phyloP scores from a whole-genome alignment of 2,797 vertebrate species.

The Trichosurus vulpecula region DNA sequence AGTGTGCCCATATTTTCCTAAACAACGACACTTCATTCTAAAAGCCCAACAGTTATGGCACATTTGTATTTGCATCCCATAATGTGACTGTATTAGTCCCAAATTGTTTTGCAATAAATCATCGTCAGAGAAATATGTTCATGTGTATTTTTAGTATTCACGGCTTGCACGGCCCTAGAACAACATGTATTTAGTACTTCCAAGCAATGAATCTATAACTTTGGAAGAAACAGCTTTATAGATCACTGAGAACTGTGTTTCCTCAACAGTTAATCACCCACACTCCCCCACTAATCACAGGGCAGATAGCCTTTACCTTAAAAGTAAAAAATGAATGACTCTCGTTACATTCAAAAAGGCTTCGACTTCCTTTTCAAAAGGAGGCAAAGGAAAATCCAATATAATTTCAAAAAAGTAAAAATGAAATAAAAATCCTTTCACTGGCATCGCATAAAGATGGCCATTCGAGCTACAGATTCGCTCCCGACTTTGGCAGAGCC shows the following conservation, averaged over 20 bases:
- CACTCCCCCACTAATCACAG: conserved; percentile 77
- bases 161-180: conserved; percentile 80
- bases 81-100: conserved; percentile 85
- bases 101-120: conserved; percentile 86
- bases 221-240: conserved; percentile 83
- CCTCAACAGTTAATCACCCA: conserved; percentile 84
- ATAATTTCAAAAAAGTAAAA: conserved; percentile 75
- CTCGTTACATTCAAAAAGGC: conserved; percentile 80
- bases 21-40: conserved; percentile 85
- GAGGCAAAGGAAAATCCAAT: conserved; percentile 64
- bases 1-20: conserved; percentile 83
- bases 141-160: conserved; percentile 86
- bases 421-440: conserved; percentile 57
- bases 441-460: conserved; percentile 77
- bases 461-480: conserved; percentile 78
- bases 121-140: conserved; percentile 85
- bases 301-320: conserved; percentile 80
- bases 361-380: conserved; percentile 82
- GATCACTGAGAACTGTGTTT: conserved; percentile 84
- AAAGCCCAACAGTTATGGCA: conserved; percentile 82
- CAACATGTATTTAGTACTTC: conserved; percentile 85
- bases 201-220: conserved; percentile 83
- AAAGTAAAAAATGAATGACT: conserved; percentile 82
- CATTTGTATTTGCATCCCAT: conserved; percentile 85
- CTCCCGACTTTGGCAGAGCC: conserved; percentile 73